Conservation (phyloP, 2,113 vertebrate species). For the Candoia aspera region DNA sequence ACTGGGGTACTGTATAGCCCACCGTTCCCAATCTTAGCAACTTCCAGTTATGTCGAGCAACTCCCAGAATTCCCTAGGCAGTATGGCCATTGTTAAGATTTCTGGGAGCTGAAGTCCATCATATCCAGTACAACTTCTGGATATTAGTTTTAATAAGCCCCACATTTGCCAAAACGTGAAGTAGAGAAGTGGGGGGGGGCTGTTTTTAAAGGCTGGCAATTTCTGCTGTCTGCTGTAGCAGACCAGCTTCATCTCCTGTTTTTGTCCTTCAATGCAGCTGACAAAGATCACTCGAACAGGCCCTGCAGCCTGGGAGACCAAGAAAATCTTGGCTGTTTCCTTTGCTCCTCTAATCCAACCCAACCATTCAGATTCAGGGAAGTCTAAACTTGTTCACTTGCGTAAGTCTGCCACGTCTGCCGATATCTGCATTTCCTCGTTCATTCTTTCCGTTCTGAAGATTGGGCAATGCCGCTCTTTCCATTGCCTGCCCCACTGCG, state of each 20-base stretch:
- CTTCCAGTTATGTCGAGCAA: background rate
- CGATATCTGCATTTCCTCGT: background rate
- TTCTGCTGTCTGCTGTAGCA: background rate
- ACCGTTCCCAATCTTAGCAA: too few relatives aligned
- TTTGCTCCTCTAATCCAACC: slow-evolving; percentile 95
- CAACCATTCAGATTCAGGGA: slow-evolving; percentile 79
- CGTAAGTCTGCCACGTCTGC: slow-evolving; percentile 82
- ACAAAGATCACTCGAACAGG: slow-evolving; percentile 95
- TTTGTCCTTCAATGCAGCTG: slow-evolving; percentile 75
- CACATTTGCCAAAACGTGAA: background rate
- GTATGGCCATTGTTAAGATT: background rate
- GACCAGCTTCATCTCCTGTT: slow-evolving; percentile 18
- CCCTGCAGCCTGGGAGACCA: slow-evolving; percentile 92
- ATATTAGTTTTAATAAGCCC: background rate
- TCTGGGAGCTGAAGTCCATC: background rate
- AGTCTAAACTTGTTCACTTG: slow-evolving; percentile 80
- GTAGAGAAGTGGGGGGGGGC: background rate
- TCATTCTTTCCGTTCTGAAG: background rate
- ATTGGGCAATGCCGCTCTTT: background rate
- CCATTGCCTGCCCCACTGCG: background rate
- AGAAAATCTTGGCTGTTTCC: slow-evolving; percentile 97
- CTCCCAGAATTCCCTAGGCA: background rate
- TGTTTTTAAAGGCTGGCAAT: background rate
- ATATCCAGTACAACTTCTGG: background rate
- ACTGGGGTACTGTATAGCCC: too few relatives aligned